phyloP scores from a whole-genome alignment of 2,797 vertebrate species.

The Paratrypauchen microcephalus region DNA sequence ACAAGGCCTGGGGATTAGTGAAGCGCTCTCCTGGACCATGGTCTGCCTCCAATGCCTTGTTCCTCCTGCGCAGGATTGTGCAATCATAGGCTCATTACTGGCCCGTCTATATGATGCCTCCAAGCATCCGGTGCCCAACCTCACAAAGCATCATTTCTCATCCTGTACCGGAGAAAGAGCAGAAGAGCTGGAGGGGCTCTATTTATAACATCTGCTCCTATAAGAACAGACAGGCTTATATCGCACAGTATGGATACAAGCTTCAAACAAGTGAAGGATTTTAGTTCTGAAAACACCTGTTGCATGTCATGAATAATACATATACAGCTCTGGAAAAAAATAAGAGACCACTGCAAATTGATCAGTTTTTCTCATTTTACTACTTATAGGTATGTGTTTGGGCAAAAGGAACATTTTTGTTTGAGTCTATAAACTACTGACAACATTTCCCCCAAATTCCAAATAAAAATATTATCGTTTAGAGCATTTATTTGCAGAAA shows the following conservation, averaged over 20 bases:
- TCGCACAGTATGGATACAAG: constrained; percentile 3
- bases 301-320: background rate
- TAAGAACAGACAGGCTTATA: constrained; percentile 8
- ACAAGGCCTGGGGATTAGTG: constrained; percentile 30
- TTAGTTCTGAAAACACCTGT: background rate
- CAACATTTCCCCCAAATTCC: too few relatives aligned
- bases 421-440: too few relatives aligned
- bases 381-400: too few relatives aligned
- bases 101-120: constrained; percentile 20
- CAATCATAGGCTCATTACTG: constrained; percentile 44
- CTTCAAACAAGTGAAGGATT: background rate
- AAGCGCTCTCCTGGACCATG: constrained; percentile 12
- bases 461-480: too few relatives aligned
- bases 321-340: too few relatives aligned
- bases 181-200: background rate
- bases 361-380: too few relatives aligned
- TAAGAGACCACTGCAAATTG: too few relatives aligned
- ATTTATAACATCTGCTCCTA: constrained; percentile 25
- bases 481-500: too few relatives aligned
- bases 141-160: constrained; percentile 41
- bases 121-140: constrained; percentile 21
- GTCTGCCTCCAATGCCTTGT: constrained; percentile 4
- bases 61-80: constrained; percentile 15
- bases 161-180: constrained; percentile 2
- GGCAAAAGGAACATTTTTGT: too few relatives aligned